phyloP scores from a whole-genome alignment of 1,140 invertebrate genomes.

The Euura saliciscinereae region DNA sequence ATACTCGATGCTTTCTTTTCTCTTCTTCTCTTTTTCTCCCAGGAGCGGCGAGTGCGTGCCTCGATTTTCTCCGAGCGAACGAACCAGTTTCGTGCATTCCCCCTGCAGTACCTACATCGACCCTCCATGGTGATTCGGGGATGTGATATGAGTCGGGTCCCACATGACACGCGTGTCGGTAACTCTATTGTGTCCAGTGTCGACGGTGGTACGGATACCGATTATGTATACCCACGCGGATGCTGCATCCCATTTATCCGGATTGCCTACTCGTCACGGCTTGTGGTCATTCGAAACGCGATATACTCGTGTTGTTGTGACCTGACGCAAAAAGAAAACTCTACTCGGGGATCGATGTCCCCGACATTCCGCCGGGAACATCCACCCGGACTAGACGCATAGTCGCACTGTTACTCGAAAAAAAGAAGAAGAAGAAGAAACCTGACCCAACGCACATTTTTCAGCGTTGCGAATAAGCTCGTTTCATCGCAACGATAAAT shows the following conservation, averaged over 20 bases:
- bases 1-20: background rate
- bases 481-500: too few relatives aligned
- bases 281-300: background rate
- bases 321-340: background rate
- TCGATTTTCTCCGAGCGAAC: background rate
- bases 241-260: too few relatives aligned
- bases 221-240: too few relatives aligned
- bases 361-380: background rate
- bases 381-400: background rate
- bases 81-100: background rate
- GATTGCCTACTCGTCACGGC: too few relatives aligned
- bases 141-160: too few relatives aligned
- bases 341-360: conserved; percentile 1
- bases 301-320: background rate
- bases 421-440: background rate
- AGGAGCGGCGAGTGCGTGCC: background rate
- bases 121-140: too few relatives aligned
- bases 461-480: too few relatives aligned
- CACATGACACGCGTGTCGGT: too few relatives aligned
- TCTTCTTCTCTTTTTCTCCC: background rate
- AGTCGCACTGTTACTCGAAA: background rate
- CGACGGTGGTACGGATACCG: too few relatives aligned
- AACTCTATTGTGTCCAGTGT: too few relatives aligned
- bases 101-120: too few relatives aligned
- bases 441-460: too few relatives aligned